These are phyloP conservation scores for Branchellion lobata DNA, from an alignment of 2,888 invertebrate genomes.

Conservation along the genomic window DNA sequence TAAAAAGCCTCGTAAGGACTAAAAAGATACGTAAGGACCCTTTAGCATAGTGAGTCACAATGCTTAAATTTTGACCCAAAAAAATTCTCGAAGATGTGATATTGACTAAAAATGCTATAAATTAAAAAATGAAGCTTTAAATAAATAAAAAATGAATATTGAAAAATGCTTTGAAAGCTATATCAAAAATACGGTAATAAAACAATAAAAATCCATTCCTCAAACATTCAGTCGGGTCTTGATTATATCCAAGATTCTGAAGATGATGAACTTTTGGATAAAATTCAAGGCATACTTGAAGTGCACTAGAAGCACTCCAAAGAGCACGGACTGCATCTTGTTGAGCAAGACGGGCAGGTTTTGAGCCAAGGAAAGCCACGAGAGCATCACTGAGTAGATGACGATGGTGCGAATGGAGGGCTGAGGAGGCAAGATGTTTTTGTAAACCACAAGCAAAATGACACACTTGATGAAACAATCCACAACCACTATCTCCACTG, in stretches of 20 bases:
- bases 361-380: constrained; percentile 35
- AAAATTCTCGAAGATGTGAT: no score
- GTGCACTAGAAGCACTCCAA: constrained; percentile 10
- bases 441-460: constrained; percentile 15
- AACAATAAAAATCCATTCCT: no score
- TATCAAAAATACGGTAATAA: no score
- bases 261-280: constrained; percentile 27
- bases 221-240: no score
- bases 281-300: constrained; percentile 16
- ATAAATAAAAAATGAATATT: no score
- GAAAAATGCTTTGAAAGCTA: no score
- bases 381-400: constrained; percentile 32
- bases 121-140: no score
- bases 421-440: constrained; percentile 3
- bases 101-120: no score
- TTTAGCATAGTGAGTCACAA: no score
- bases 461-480: constrained; percentile 11
- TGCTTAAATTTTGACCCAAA: no score
- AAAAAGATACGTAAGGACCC: no score
- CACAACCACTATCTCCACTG: neutral
- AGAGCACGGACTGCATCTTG: neutral
- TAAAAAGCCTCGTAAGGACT: no score
- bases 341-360: constrained; percentile 22
- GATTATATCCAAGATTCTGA: neutral
- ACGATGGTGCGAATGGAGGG: neutral